Conservation (phyloP, 2,888 invertebrate species). For the Chymomyza procnemis region DNA sequence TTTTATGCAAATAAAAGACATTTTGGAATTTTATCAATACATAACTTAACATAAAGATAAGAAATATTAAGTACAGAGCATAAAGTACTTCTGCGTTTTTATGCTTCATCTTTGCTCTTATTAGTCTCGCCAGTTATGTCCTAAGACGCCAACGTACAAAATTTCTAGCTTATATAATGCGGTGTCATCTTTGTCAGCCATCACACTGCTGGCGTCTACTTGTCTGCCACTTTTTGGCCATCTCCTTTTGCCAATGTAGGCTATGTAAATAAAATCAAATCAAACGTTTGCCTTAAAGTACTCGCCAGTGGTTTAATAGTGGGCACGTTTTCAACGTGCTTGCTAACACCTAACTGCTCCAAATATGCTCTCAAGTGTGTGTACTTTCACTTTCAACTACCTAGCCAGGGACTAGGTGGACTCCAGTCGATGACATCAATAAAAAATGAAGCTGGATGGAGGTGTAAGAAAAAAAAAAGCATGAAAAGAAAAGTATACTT, state of each 20-base stretch:
- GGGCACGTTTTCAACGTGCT: slow-evolving; percentile 39
- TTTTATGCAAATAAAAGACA: slow-evolving; percentile 35
- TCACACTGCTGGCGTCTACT: slow-evolving; percentile 26
- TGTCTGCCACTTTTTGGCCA: slow-evolving; percentile 46
- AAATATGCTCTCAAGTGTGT: slow-evolving; percentile 64
- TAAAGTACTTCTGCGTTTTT: slow-evolving; percentile 23
- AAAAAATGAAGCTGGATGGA: slow-evolving; percentile 58
- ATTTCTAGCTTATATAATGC: slow-evolving; percentile 41
- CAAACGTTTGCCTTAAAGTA: slow-evolving; percentile 47
- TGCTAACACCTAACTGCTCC: slow-evolving; percentile 35
- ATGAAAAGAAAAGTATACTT: background rate
- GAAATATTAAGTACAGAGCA: background rate
- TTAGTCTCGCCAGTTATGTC: slow-evolving; percentile 42
- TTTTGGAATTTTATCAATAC: slow-evolving; percentile 36
- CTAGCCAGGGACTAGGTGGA: slow-evolving; percentile 17
- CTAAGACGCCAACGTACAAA: slow-evolving; percentile 20
- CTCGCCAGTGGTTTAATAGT: slow-evolving; percentile 21
- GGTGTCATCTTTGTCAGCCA: slow-evolving; percentile 37
- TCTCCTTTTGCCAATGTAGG: slow-evolving; percentile 17
- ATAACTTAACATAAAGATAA: slow-evolving; percentile 14
- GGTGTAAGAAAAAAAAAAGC: slow-evolving; percentile 16
- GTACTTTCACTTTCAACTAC: slow-evolving; percentile 66
- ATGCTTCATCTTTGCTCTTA: slow-evolving; percentile 27
- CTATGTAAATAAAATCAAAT: slow-evolving; percentile 62
- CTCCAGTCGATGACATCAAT: slow-evolving; percentile 51